phyloP scores from a whole-genome alignment of 2,113 vertebrate genomes.

The Myiagra hebetior region DNA sequence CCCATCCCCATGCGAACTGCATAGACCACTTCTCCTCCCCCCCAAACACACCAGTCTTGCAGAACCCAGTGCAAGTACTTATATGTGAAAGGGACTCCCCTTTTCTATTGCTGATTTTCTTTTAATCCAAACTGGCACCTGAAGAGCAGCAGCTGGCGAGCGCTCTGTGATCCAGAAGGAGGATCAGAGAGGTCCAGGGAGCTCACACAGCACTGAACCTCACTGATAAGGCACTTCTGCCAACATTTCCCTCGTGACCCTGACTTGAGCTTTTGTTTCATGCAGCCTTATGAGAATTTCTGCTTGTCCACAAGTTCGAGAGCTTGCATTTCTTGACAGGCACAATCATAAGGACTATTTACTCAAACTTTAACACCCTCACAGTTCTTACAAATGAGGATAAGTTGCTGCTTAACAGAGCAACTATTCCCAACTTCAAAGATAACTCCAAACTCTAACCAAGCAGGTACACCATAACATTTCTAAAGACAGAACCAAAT shows the following conservation, averaged over 20 bases:
- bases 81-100: rapidly evolving
- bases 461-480: not conserved
- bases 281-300: not conserved
- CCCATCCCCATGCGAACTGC: not conserved
- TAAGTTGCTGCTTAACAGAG: not conserved
- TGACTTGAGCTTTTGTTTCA: not conserved
- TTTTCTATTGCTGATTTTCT: not conserved
- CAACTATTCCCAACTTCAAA: not conserved
- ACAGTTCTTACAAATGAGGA: not conserved
- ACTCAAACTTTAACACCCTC: not conserved
- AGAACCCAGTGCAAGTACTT: not conserved
- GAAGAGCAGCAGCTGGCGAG: not conserved
- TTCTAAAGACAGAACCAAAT: not conserved
- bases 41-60: not conserved
- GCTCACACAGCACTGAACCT: not conserved
- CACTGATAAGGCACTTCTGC: not conserved
- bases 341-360: not conserved
- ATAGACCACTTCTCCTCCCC: not conserved
- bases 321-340: not conserved
- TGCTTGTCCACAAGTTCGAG: not conserved
- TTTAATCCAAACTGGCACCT: not conserved
- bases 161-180: not conserved
- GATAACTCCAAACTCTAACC: not conserved
- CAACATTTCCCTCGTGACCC: not conserved
- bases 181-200: not conserved